Conservation (phyloP, 2,113 vertebrate species). For the Phaetusa simplex region DNA sequence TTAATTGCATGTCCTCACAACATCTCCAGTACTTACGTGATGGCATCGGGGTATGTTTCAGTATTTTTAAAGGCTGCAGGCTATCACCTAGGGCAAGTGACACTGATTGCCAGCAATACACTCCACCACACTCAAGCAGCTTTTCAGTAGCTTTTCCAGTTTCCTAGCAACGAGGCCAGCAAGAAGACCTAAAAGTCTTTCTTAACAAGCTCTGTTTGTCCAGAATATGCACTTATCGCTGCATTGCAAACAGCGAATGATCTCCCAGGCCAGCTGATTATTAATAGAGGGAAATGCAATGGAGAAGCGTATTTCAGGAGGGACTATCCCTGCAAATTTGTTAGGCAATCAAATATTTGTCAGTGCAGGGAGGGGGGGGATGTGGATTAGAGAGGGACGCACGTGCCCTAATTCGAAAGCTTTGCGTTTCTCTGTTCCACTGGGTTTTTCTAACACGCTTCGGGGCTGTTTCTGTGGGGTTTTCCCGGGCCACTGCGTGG, state of each 20-base stretch:
- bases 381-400: background rate
- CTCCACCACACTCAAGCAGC: slow-evolving; percentile 40
- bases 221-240: slow-evolving; percentile 31
- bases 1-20: background rate
- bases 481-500: background rate
- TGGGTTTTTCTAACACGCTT: background rate
- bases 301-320: background rate
- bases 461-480: background rate
- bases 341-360: slow-evolving; percentile 47
- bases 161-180: slow-evolving; percentile 68
- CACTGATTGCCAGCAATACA: slow-evolving; percentile 65
- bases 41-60: background rate
- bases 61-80: slow-evolving; percentile 44
- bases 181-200: slow-evolving; percentile 54
- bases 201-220: slow-evolving; percentile 71
- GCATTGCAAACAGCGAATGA: slow-evolving; percentile 42
- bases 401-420: slow-evolving; percentile 3
- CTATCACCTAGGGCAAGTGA: slow-evolving; percentile 61
- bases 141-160: slow-evolving; percentile 63
- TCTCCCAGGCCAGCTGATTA: slow-evolving; percentile 34
- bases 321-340: slow-evolving; percentile 22
- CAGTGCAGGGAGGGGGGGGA: background rate
- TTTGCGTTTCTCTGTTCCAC: background rate
- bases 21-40: background rate
- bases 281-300: slow-evolving; percentile 18